Evolutionary conservation across 2,888 invertebrate species (phyloP).

Genomic region (Pachycephus smyrnensis): DNA sequence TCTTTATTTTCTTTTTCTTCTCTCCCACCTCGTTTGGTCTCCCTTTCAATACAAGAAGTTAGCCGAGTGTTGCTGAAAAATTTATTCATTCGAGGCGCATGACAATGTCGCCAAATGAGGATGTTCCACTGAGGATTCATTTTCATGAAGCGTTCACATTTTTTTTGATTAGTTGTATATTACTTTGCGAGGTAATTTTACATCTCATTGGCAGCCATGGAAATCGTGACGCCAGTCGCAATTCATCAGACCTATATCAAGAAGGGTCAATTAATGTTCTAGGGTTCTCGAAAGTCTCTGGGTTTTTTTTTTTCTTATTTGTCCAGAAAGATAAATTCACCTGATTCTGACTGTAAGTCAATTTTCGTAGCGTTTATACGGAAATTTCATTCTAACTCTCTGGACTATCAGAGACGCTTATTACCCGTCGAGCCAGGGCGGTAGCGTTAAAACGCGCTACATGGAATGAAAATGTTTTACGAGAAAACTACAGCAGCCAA

Average conservation of each 20-base stretch:
- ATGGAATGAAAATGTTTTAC: slow-evolving; percentile 19
- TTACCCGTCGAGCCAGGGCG: not conserved
- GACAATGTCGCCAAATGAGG: not conserved
- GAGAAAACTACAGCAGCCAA: slow-evolving; percentile 13
- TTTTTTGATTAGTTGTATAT: not conserved
- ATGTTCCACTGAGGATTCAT: not conserved
- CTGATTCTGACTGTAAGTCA: not conserved
- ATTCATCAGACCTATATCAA: not conserved
- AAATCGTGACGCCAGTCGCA: not conserved
- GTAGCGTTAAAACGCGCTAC: slow-evolving; percentile 14
- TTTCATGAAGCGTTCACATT: not conserved
- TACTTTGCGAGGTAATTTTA: not conserved
- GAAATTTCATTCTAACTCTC: not conserved
- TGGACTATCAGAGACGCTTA: not conserved
- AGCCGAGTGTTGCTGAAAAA: not conserved
- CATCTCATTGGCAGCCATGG: not conserved
- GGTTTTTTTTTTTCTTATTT: not conserved
- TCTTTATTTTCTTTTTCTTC: not conserved
- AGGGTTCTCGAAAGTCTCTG: not conserved
- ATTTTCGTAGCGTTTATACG: not conserved
- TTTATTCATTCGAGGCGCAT: not conserved
- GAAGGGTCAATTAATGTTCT: not conserved
- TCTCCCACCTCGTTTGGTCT: not conserved
- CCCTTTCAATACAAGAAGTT: not conserved
- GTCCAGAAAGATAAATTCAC: not conserved